These are phyloP conservation scores for Caenorhabditis latens DNA, from an alignment of 1,140 invertebrate genomes.

Conservation along the genomic window DNA sequence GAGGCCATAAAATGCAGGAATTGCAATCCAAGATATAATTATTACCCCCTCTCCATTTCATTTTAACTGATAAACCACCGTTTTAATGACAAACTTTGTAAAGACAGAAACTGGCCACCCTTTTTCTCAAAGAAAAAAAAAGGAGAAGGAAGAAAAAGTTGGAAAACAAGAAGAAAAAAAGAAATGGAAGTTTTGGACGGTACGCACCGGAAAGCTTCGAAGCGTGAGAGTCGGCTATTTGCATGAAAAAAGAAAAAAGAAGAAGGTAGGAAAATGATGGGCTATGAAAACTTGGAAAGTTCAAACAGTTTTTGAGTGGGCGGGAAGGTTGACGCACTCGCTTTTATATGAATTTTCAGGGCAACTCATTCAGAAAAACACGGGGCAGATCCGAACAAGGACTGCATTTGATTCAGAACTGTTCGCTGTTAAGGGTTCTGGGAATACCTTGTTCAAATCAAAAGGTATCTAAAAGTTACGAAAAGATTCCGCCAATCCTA, in stretches of 20 bases:
- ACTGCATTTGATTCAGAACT: no score
- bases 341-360: no score
- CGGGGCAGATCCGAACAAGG: no score
- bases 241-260: constrained; percentile 23
- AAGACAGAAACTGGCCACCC: neutral
- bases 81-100: neutral
- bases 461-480: no score
- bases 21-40: constrained; percentile 22
- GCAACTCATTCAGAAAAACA: no score
- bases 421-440: no score
- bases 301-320: no score
- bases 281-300: neutral
- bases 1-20: constrained; percentile 48
- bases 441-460: no score
- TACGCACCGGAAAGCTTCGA: constrained; percentile 1
- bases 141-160: constrained; percentile 4
- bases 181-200: no score
- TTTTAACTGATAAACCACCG: neutral
- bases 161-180: neutral
- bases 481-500: no score
- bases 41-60: neutral
- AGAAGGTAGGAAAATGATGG: neutral
- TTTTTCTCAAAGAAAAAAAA: neutral
- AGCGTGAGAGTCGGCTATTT: constrained; percentile 47
- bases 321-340: no score